phyloP scores from a whole-genome alignment of 1,140 invertebrate species.

The Drosophila trapezifrons region DNA sequence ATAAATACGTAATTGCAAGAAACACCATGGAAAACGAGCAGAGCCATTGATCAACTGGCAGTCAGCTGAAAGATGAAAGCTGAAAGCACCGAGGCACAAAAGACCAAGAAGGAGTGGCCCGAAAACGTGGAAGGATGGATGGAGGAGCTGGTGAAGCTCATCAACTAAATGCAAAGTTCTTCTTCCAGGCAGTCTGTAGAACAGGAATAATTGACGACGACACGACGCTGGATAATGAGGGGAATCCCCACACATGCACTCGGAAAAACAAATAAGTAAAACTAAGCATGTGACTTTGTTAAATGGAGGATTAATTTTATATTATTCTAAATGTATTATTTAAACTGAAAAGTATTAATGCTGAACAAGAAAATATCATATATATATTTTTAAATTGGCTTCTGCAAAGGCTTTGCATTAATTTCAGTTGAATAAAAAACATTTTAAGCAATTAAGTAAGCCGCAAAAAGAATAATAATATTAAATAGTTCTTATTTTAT shows the following conservation, averaged over 20 bases:
- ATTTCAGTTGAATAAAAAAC: too few species aligned
- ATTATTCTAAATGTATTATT: too few species aligned
- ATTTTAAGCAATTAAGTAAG: too few species aligned
- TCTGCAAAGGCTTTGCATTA: too few species aligned
- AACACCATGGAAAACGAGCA: slow-evolving; percentile 35
- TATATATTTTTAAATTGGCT: too few species aligned
- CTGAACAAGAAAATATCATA: too few species aligned
- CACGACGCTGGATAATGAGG: slow-evolving; percentile 71
- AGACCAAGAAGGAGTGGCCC: slow-evolving; percentile 47
- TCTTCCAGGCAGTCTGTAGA: slow-evolving; percentile 48
- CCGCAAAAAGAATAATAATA: too few species aligned
- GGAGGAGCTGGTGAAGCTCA: slow-evolving; percentile 47
- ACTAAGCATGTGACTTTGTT: too few species aligned
- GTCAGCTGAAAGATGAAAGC: slow-evolving; percentile 51
- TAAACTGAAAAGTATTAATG: too few species aligned
- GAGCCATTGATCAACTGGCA: slow-evolving; percentile 70
- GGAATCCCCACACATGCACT: slow-evolving; percentile 39
- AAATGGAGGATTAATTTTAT: too few species aligned
- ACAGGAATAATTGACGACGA: slow-evolving; percentile 79
- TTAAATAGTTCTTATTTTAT: too few species aligned
- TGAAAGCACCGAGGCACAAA: slow-evolving; percentile 45
- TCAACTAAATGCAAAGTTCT: slow-evolving; percentile 77
- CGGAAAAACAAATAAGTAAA: not conserved
- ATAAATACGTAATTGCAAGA: slow-evolving; percentile 71
- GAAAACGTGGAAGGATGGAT: not conserved